Evolutionary conservation across 2,113 vertebrate genomes (phyloP), one percentile per base, ranked within the genome.

Genomic region (Neodon shergylaensis): DNA sequence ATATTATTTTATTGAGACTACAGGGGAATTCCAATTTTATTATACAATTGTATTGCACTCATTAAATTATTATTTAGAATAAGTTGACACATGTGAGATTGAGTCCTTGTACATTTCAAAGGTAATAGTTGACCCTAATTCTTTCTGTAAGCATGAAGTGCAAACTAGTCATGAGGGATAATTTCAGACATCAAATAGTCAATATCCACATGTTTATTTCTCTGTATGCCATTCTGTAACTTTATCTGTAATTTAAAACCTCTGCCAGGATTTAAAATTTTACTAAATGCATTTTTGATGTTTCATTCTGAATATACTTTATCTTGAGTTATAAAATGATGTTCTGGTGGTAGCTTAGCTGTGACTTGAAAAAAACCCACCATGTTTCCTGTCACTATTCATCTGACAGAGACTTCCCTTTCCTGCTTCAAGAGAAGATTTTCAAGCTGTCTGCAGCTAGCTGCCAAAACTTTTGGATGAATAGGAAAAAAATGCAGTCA

Each of bases 1-100:
- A 92, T 97, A 72, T 97, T 98, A 58, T 98, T 98, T 98, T 97
- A 95, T 94, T 96, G 97, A 94, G 96, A 98, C 96, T 87, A 96
- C 72, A 96, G 87, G 97, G 97, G 97, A 94, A 94, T 87, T 97
- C 81, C 88, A 96, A 96, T 93, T 97, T 98, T 97, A 96, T 85
- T 97, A 93, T 95, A 10, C 63, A 42, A 63, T 83, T 44, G 21
- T 42, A 11, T 82, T 39, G 26, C 19, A 97, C 98, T 98, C 97
- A 97, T 87, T 97, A 94, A 96, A 97, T 73, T 84, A 95, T 83
- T 97, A 82, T 96, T 98, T 97, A 97, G 93, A 97, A 96, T 93
- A 97, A 97, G 97, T 96, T 93, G 93, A 97, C 92, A 94, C 44
- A 97, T 90, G 90, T 85, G 97, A 83, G 92, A 11, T 90, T 86